Percentiles rank a stretch among this genome's conserved stretches.
phyloP scores from a whole-genome alignment of 2,888 invertebrate species.

The Sesia bembeciformis region DNA sequence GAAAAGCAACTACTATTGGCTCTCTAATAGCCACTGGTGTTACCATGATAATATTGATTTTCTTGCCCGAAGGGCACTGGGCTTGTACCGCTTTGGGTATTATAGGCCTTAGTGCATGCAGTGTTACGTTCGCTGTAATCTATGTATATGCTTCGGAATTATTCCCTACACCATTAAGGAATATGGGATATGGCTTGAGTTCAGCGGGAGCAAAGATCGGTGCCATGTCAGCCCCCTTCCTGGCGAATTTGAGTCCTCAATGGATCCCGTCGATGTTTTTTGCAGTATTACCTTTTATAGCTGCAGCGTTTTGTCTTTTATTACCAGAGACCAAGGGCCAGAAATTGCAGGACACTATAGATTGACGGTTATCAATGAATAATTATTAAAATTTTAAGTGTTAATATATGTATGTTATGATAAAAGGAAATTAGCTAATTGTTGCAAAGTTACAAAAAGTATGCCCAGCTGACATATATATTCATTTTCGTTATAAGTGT shows the following conservation, averaged over 20 bases:
- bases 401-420: too few relatives aligned
- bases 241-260: conserved; percentile 27
- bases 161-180: conserved; percentile 43
- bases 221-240: conserved; percentile 38
- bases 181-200: conserved; percentile 35
- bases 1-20: conserved; percentile 21
- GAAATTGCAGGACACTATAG: conserved; percentile 32
- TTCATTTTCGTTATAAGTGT: too few relatives aligned
- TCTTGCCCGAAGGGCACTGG: conserved; percentile 23
- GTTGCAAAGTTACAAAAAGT: too few relatives aligned
- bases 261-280: conserved; percentile 39
- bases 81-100: conserved; percentile 5
- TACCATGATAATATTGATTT: conserved; percentile 24
- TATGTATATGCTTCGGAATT: conserved; percentile 35
- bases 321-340: conserved; percentile 44
- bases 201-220: conserved; percentile 34
- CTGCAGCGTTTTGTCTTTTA: conserved; percentile 23
- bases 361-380: conserved; percentile 10
- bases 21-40: conserved; percentile 16
- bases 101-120: conserved; percentile 19
- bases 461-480: too few relatives aligned
- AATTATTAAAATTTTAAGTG: neutral
- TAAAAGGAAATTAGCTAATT: too few relatives aligned
- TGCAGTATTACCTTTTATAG: conserved; percentile 29
- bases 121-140: conserved; percentile 18